Evolutionary conservation across 2,888 invertebrate species (phyloP).

Genomic region (Helleia helle): DNA sequence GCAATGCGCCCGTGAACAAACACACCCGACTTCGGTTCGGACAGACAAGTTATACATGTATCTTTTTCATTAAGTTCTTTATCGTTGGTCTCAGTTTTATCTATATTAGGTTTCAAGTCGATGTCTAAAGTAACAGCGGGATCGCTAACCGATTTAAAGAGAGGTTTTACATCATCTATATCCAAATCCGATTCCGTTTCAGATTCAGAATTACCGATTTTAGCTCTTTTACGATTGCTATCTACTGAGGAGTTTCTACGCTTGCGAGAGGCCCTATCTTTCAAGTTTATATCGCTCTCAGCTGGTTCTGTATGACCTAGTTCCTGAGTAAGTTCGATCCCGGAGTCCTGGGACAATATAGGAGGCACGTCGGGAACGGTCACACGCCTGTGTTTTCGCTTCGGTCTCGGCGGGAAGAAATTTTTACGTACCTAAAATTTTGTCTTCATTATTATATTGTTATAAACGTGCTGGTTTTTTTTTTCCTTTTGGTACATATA

Average conservation of each 20-base stretch:
- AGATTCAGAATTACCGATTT: constrained; percentile 28
- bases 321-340: constrained; percentile 25
- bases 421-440: constrained; percentile 77
- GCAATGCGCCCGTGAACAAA: constrained; percentile 79
- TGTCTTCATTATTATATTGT: constrained; percentile 9
- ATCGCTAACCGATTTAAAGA: constrained; percentile 57
- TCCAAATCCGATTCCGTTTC: constrained; percentile 15
- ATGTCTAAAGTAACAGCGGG: constrained; percentile 45
- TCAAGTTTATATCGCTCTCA: neutral
- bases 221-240: constrained; percentile 32
- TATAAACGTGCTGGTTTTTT: constrained; percentile 1
- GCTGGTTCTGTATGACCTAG: neutral
- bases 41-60: constrained; percentile 77
- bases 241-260: constrained; percentile 41
- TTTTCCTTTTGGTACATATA: too few relatives aligned
- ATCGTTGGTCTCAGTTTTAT: constrained; percentile 23
- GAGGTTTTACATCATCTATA: constrained; percentile 31
- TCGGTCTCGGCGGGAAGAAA: constrained; percentile 79
- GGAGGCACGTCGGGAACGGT: constrained; percentile 25
- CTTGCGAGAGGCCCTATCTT: constrained; percentile 10
- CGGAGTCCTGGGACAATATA: constrained; percentile 46
- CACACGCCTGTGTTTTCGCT: constrained; percentile 44
- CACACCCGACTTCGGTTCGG: constrained; percentile 77
- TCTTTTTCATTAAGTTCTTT: too few relatives aligned
- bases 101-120: neutral